These are phyloP conservation scores for Hypena proboscidalis DNA, from an alignment of 2,888 invertebrate species.

Conservation along the genomic window DNA sequence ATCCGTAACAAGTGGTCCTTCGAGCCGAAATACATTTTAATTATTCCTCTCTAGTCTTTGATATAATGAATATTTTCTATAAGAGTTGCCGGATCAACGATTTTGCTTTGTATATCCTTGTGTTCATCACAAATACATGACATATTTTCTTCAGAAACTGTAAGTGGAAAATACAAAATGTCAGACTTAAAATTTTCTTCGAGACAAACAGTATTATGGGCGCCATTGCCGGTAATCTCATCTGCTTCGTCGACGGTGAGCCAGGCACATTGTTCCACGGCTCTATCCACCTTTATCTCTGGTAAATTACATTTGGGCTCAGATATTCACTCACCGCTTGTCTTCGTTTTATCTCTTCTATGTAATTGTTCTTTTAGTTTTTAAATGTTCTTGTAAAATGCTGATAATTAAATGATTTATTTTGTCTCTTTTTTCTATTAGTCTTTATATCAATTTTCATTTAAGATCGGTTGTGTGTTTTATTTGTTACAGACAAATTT, in stretches of 20 bases:
- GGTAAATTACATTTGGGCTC: slow-evolving; percentile 62
- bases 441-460: too few relatives aligned
- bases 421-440: neutral
- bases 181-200: slow-evolving; percentile 41
- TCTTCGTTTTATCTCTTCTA: slow-evolving; percentile 40
- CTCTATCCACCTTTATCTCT: slow-evolving; percentile 57
- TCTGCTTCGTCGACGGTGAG: slow-evolving; percentile 47
- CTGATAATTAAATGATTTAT: slow-evolving; percentile 12
- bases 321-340: slow-evolving; percentile 40
- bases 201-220: slow-evolving; percentile 53
- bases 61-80: too few relatives aligned
- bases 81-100: too few relatives aligned
- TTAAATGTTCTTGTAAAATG: slow-evolving; percentile 36
- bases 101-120: too few relatives aligned
- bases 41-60: too few relatives aligned
- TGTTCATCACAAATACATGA: too few relatives aligned
- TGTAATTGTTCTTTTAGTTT: slow-evolving; percentile 51
- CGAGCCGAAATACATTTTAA: too few relatives aligned
- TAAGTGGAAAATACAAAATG: slow-evolving; percentile 31
- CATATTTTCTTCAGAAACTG: slow-evolving; percentile 5
- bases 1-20: too few relatives aligned
- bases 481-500: too few relatives aligned
- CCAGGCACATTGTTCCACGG: slow-evolving; percentile 60
- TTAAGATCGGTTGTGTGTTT: too few relatives aligned
- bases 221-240: slow-evolving; percentile 62